Evolutionary conservation across 2,888 invertebrate genomes (phyloP), one percentile per base, ranked within the genome.

Genomic region (Ectemnius lituratus): DNA sequence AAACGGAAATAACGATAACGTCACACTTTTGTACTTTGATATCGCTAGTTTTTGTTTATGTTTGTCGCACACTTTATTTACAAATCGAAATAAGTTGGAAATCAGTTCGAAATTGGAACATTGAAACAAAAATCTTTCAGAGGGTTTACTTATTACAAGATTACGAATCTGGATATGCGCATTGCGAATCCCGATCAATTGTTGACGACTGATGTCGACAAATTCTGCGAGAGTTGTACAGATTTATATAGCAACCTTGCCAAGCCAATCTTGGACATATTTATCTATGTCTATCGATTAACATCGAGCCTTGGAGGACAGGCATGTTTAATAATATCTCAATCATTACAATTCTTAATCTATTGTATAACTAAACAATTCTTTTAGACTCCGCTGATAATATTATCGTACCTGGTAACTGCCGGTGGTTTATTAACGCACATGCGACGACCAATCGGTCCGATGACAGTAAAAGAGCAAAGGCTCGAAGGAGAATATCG

Each of bases 401-500:
- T 99, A 95, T 93, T 99, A 91, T 93, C 93, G 0, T 99, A 99
- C 90, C 91, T 99, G 75, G 91, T 98, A 0, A 89, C 97, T 23
- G 97, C 98, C 63, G 99, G 99, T 67, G 92, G 96, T 2, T 91
- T 98, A 75, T 91, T 99, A 68, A 98, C 99, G 0, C 95, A 96
- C 86, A 91, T 98, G 68, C 93, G 99, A 79, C 94, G 95, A 84
- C 99, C 99, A 0, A 96, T 97, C 76, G 93, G 94, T 1, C 93
- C 94, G 62, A 93, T 99, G 92, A 99, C 99, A 0, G 97, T 98
- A 0, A 94, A 94, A 75, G 99, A 99, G 90, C 99, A 99, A 91
- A 97, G 97, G 90, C 92, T 99, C n/a, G 99, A 99, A 92, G 99
- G 99, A 67, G 99, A 99, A 93, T 99, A 97, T 91, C 94, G 99